A percentile compares a stretch with the other conserved stretches of the same genome.
phyloP scores from a whole-genome alignment of 2,797 vertebrate genomes.

The Cynopterus sphinx region DNA sequence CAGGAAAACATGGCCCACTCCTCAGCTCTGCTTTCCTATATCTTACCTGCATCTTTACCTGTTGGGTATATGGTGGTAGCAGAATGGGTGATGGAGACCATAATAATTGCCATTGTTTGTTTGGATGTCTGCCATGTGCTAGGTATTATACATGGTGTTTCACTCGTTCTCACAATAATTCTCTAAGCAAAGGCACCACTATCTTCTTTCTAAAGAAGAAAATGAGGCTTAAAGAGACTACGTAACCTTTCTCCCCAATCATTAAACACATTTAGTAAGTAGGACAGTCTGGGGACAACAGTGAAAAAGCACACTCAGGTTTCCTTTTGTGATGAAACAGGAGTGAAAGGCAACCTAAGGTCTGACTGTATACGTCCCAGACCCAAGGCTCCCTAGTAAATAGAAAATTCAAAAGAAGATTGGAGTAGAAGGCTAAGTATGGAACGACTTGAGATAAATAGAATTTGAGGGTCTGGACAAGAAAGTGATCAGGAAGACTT shows the following conservation, averaged over 20 bases:
- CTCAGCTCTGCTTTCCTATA: background rate
- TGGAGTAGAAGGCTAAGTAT: background rate
- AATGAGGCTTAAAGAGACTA: background rate
- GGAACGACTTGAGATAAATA: background rate
- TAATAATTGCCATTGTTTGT: background rate
- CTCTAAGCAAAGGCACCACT: background rate
- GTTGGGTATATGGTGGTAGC: background rate
- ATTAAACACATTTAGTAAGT: background rate
- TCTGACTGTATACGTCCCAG: background rate
- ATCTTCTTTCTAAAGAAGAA: background rate
- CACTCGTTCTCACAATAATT: background rate
- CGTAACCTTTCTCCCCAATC: background rate
- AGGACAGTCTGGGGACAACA: background rate
- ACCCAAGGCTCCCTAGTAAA: background rate
- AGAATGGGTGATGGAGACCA: background rate
- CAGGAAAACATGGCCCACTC: background rate
- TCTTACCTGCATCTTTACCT: background rate
- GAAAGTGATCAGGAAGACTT: background rate
- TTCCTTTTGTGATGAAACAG: background rate
- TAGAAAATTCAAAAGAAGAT: background rate
- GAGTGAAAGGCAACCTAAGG: background rate
- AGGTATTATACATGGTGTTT: background rate
- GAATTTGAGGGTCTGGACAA: background rate
- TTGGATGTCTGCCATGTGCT: background rate
- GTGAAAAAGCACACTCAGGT: background rate